Base-by-base conservation (phyloP, 2,797 vertebrate genomes). In the Sylvia borin region DNA sequence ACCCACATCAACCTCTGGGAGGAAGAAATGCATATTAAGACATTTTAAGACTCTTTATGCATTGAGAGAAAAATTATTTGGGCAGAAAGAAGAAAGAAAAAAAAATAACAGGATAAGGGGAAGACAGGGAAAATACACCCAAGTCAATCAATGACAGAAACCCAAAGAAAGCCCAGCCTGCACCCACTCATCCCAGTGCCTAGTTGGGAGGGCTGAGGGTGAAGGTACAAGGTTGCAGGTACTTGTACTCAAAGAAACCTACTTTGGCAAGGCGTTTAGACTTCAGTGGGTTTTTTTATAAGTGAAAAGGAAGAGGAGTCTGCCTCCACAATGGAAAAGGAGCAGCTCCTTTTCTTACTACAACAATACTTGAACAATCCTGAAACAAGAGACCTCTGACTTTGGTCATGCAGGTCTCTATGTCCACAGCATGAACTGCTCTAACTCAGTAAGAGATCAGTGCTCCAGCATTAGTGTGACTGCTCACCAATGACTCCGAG, bases 401-500 rank as follows among this genome's bases (percentile, higher is more conserved):
- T 71, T 70, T 47, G 54, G 79, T 58, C 10, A 1, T 16, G 55
- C 38, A 55, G 32, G 22, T 78, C 19, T 42, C 40, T 24, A 29
- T 1, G 54, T 7, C 25, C 55, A 73, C 20, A 42, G 53, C 18
- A n/a, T 2, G 14, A 71, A 50, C 11, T 43, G 55, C 32, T 53
- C 32, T 53, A 73, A 47, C 18, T 31, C 24, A 17, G 4, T 7
- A 51, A 7, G 43, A 68, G 74, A 27, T 6, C 31, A 36, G 32
- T 1, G 51, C 36, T 65, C 36, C 54, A 80, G 73, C 9, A 2
- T 13, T 4, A 27, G 3, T 5, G 42, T 47, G 31, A 32, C 48
- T 86, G 76, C 98, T 98, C 97, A 99, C 99, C 99, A 86, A 99
- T 99, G 84, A 99, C 99, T 78, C 99, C 99, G 0, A 99, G 98